phyloP scores from a whole-genome alignment of 92 coral and sea anemone species.

The Ricordea florida region DNA sequence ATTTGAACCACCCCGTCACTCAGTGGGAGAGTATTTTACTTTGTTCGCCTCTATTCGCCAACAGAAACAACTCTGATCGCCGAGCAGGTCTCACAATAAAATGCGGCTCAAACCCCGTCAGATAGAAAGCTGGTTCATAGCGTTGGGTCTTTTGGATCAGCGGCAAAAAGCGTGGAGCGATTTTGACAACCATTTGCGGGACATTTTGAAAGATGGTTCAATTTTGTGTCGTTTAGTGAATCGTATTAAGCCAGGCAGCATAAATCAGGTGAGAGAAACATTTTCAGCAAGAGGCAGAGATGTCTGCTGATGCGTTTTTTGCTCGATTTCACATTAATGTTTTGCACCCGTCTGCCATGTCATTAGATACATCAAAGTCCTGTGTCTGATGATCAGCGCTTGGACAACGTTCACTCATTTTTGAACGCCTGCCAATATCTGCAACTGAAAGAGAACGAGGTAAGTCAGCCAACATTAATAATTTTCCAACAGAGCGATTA shows the following conservation, averaged over 20 bases:
- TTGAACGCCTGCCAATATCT: conserved; percentile 82
- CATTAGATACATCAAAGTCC: conserved; percentile 68
- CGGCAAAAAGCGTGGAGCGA: conserved; percentile 33
- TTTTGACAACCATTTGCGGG: conserved; percentile 37
- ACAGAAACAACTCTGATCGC: conserved; percentile 2
- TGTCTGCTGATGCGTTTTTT: conserved; percentile 27
- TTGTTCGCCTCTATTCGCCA: background rate
- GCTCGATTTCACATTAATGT: conserved; percentile 11
- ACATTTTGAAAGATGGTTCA: conserved; percentile 65
- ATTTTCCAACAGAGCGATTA: conserved; percentile 46
- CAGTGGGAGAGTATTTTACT: conserved; percentile 5
- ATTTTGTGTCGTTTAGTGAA: conserved; percentile 76
- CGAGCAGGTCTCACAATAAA: background rate
- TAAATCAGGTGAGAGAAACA: conserved; percentile 67
- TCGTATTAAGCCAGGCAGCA: conserved; percentile 68
- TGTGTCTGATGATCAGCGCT: conserved; percentile 57
- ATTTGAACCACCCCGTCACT: conserved; percentile 6
- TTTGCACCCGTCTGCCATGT: conserved; percentile 43
- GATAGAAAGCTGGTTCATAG: conserved; percentile 60
- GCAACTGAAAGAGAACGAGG: conserved; percentile 78
- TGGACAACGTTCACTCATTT: conserved; percentile 60
- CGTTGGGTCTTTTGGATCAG: conserved; percentile 62
- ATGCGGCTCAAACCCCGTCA: conserved; percentile 43
- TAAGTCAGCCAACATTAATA: conserved; percentile 58
- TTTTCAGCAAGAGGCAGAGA: conserved; percentile 16